phyloP scores from a whole-genome alignment of 2,888 invertebrate species.

The Phymatocera aterrima region DNA sequence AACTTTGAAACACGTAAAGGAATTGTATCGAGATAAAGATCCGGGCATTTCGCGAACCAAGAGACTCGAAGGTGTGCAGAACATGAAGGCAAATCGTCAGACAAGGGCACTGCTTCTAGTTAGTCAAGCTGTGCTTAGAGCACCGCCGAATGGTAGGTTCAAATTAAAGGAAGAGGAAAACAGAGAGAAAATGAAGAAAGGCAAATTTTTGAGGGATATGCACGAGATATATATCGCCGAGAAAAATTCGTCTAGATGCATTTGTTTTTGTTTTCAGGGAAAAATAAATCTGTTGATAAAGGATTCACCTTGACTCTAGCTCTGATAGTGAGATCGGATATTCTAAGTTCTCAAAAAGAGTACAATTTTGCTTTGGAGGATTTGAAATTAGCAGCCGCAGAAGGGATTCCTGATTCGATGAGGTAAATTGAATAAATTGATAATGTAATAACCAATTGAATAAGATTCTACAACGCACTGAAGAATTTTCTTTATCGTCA shows the following conservation, averaged over 20 bases:
- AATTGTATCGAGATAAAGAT: conserved; percentile 83
- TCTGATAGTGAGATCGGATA: conserved; percentile 82
- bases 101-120: conserved; percentile 80
- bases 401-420: conserved; percentile 78
- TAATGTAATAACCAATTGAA: neutral
- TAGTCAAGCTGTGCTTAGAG: conserved; percentile 85
- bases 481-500: no score
- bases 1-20: conserved; percentile 81
- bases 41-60: conserved; percentile 79
- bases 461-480: no score
- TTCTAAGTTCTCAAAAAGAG: conserved; percentile 78
- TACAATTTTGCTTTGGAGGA: conserved; percentile 81
- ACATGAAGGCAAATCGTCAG: conserved; percentile 77
- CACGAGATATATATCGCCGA: neutral
- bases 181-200: neutral
- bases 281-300: conserved; percentile 76
- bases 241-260: neutral
- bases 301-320: conserved; percentile 82
- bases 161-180: no score
- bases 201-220: neutral
- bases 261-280: conserved; percentile 56
- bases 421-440: conserved; percentile 54
- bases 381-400: conserved; percentile 81
- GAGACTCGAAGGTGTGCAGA: conserved; percentile 80
- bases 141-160: conserved; percentile 81